Conservation (phyloP, 2,797 vertebrate species). For the Gymnoscopelus microlampas region DNA sequence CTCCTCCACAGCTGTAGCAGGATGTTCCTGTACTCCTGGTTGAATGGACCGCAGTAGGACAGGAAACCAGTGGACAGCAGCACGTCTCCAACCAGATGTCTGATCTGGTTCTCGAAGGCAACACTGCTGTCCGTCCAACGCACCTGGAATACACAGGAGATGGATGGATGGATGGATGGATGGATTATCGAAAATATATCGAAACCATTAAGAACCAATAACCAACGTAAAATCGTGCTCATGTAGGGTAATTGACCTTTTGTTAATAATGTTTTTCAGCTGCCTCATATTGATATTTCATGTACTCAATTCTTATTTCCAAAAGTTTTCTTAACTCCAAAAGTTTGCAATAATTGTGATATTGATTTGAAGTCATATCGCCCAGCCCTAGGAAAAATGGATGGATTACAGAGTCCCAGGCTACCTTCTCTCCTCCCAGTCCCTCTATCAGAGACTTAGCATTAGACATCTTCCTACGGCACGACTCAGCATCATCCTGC, state of each 20-base stretch:
- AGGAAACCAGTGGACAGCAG: constrained; percentile 87
- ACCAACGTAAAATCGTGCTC: no score
- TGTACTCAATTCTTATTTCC: no score
- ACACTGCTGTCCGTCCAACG: constrained; percentile 87
- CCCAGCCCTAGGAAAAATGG: neutral
- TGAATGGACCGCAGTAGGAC: constrained; percentile 88
- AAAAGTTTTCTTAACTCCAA: no score
- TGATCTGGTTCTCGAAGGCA: constrained; percentile 84
- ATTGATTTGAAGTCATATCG: no score
- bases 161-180: constrained; percentile 3
- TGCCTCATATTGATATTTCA: no score
- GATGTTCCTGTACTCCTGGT: constrained; percentile 87
- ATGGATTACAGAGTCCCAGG: neutral
- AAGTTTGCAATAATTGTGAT: no score
- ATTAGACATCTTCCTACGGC: constrained; percentile 86
- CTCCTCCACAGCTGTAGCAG: constrained; percentile 83
- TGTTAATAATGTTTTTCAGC: no score
- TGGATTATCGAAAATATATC: neutral
- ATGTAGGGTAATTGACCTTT: no score
- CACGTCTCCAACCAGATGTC: constrained; percentile 84
- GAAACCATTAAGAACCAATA: no score
- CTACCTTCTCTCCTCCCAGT: constrained; percentile 86
- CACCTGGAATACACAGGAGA: constrained; percentile 65
- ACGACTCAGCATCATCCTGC: constrained; percentile 82
- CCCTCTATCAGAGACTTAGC: constrained; percentile 86